Conservation (phyloP, 2,797 vertebrate genomes). For the Pseudopleuronectes americanus region DNA sequence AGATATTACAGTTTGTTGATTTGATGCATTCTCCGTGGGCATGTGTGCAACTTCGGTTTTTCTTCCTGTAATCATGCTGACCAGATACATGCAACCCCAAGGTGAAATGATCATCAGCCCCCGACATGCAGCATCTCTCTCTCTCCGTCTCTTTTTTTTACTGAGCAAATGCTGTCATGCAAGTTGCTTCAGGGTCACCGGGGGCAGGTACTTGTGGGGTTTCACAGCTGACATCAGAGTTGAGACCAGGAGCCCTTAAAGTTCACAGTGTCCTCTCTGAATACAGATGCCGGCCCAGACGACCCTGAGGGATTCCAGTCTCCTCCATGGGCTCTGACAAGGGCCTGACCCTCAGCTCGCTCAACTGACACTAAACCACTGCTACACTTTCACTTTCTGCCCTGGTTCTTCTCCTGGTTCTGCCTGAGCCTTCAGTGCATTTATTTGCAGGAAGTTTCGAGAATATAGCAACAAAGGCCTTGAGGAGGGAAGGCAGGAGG, state of each 20-base stretch:
- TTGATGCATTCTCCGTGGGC: conserved; percentile 22
- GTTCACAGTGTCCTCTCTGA: conserved; percentile 59
- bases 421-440: conserved; percentile 1
- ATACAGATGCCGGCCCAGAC: conserved; percentile 46
- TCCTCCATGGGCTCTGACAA: conserved; percentile 50
- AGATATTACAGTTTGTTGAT: not conserved
- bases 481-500: too few species aligned
- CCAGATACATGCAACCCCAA: conserved; percentile 68
- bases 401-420: conserved; percentile 7
- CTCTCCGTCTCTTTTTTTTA: conserved; percentile 15
- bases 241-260: conserved; percentile 48
- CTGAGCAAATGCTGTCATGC: conserved; percentile 67
- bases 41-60: conserved; percentile 45
- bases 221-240: conserved; percentile 51
- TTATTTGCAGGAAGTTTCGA: too few species aligned
- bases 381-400: not conserved
- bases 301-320: conserved; percentile 56
- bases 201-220: conserved; percentile 33
- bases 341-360: conserved; percentile 49
- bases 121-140: conserved; percentile 61
- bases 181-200: conserved; percentile 56
- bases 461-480: too few species aligned
- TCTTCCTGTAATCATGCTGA: conserved; percentile 72
- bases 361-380: conserved; percentile 32
- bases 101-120: conserved; percentile 53